Evolutionary conservation across 2,888 invertebrate species (phyloP), one percentile per base, ranked within the genome.

Genomic region (Matsumyia berberina): DNA sequence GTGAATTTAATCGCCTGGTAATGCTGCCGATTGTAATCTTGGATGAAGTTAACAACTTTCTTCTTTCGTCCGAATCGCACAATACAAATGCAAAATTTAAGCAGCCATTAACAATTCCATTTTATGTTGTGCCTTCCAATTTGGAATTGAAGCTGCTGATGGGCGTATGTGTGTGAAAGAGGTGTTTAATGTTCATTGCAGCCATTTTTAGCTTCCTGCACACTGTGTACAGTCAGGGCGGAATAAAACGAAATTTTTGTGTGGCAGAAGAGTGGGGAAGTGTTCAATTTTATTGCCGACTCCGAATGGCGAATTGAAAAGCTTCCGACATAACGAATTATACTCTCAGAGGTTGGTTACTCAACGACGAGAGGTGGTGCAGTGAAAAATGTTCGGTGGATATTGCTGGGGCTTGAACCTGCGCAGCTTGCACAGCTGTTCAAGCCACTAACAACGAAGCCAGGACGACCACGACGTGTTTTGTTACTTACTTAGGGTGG

Each of bases 81-180:
- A 74, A 69, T 81, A 55, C 76, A 69, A 76, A 69, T 76, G 76
- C 76, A 76, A 76, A 81, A 81, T 81, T 76, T 62, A 69, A 60
- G 46, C 69, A 70, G 33, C 70, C 58, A 76, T 81, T 70, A 81
- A 64, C 70, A 64, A 76, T 66, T 81, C 58, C 39, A 9, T 70
- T 76, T 81, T 58, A 76, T 64, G 39, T 37, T n/a, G 17, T 33
- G 37, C 67, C 53, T 44, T 17, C 12, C 19, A 57, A 66, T 80
- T 60, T 12, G 19, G 60, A 53, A 66, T 42, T 29, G 35, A 24
- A n/a, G 12, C 29, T 7, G 7, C n/a, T 12, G 6, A 9, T n/a
- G 55, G 19, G 15, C 31, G 39, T 0, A n/a, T 24, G 3, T 57
- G 11, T 2, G 29, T 42, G 44, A 60, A 73, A 58, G 58, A 67